A percentile compares a stretch with the other conserved stretches of the same genome.
Conservation (phyloP, 2,797 vertebrate genomes). For the Calcarius lapponicus region DNA sequence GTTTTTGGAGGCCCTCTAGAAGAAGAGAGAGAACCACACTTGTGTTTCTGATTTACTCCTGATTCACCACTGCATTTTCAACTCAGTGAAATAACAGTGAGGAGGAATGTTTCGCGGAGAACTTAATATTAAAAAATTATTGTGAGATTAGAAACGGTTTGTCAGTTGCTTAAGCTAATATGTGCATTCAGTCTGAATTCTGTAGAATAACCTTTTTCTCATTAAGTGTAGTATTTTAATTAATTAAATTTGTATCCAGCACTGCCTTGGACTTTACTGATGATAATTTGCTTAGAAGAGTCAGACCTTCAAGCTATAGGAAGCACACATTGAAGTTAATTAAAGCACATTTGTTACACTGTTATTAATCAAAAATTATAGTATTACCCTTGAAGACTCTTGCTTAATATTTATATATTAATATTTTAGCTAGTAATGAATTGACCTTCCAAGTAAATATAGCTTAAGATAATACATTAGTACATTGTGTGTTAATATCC, state of each 20-base stretch:
- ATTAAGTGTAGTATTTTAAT: conserved; percentile 27
- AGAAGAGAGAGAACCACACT: background rate
- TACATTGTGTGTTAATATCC: background rate
- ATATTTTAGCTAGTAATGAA: conserved; percentile 20
- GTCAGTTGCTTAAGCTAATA: background rate
- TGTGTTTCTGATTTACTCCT: background rate
- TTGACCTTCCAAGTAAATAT: conserved; percentile 33
- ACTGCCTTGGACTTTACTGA: background rate
- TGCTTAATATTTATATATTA: conserved; percentile 18
- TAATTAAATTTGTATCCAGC: conserved; percentile 22
- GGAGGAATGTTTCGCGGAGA: background rate
- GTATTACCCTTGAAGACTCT: conserved; percentile 12
- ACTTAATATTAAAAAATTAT: background rate
- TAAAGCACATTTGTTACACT: conserved; percentile 27
- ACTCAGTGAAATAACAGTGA: background rate
- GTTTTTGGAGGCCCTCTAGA: background rate
- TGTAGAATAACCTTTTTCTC: conserved; percentile 12
- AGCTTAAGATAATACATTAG: conserved; percentile 23
- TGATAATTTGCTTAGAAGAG: conserved; percentile 24
- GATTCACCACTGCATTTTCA: background rate
- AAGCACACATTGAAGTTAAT: conserved; percentile 34
- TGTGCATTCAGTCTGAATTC: background rate
- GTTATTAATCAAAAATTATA: conserved; percentile 46
- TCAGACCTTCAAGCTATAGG: conserved; percentile 13
- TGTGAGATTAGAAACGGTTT: background rate